Base-by-base conservation (phyloP, 2,113 vertebrate species). In the Tor tambroides region DNA sequence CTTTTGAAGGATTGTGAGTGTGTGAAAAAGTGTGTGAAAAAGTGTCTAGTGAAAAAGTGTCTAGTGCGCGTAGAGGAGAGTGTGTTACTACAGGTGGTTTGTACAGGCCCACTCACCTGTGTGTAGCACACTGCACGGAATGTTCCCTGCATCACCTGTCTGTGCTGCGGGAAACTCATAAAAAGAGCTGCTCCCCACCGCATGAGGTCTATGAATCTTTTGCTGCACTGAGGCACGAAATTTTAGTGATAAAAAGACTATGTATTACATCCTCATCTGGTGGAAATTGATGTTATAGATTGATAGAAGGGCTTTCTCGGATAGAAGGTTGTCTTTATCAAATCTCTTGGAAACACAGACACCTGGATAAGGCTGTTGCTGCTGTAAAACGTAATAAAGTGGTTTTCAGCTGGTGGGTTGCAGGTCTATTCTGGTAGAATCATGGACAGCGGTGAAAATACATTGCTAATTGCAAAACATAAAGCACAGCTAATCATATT, bases 161-260 rank as follows among this genome's bases (percentile, higher is more conserved):
- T 41, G 15, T 67, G 80, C 41, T 9, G 19, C 17, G 26, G 35
- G 59, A 67, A 82, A 82, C n/a, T 21, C 38, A 67, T 82, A 82
- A 67, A 82, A 67, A 7, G 32, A 61, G 54, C 54, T 38, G 54
- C 38, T 63, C 7, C 41, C 21, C 10, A 79, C 28, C 12, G 32
- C 54, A 80, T 14, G 54, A 54, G 54, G 28, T 83, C 65, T 69
- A 49, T 83, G 65, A 83, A 83, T 83, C 41, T 71, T 83, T 71
- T 69, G 19, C 81, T 35, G 65, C 63, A 49, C 19, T 71, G 28
- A 54, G 65, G 63, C 59, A 30, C 0, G 11, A 46, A 67, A 67
- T 23, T 82, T 82, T 67, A 49, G 80, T 28, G 80, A 82, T 82
- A 30, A 67, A 82, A 82, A 82, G 51, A 63, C 15, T 61, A n/a